A percentile compares a stretch with the other conserved stretches of the same genome.
Conservation (phyloP, 2,797 vertebrate species). For the Pogonophryne albipinna region DNA sequence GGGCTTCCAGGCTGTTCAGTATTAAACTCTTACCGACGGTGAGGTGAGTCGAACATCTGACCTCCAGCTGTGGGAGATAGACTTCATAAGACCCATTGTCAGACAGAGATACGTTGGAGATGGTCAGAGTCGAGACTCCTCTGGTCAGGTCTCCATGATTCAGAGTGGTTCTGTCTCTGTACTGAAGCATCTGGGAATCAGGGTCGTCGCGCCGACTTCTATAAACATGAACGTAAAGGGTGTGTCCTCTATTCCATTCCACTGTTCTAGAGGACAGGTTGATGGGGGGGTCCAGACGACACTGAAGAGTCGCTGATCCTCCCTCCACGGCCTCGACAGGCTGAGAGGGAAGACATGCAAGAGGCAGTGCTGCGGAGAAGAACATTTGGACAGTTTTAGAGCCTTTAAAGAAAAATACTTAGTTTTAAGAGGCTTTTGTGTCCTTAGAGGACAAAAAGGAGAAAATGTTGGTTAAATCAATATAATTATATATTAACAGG, state of each 20-base stretch:
- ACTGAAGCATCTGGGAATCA: fast-evolving
- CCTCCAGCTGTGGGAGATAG: fast-evolving
- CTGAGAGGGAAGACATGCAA: too few relatives aligned
- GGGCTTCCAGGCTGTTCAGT: too few relatives aligned
- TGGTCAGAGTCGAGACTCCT: fast-evolving
- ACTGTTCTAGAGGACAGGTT: fast-evolving
- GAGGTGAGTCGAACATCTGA: fast-evolving
- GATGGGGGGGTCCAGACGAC: fast-evolving
- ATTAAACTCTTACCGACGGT: slow-evolving; percentile 3
- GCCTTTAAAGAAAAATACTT: too few relatives aligned
- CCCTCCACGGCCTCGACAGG: background rate
- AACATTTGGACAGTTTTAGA: too few relatives aligned
- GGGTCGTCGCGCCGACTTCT: fast-evolving
- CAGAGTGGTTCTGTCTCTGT: fast-evolving
- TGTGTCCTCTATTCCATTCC: background rate
- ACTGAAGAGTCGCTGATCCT: fast-evolving
- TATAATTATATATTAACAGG: too few relatives aligned
- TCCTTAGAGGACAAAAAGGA: too few relatives aligned
- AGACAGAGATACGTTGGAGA: fast-evolving
- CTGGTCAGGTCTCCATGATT: fast-evolving
- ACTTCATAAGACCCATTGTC: fast-evolving
- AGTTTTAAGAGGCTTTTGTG: too few relatives aligned
- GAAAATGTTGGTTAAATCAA: too few relatives aligned
- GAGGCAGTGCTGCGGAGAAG: too few relatives aligned
- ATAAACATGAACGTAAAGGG: fast-evolving